phyloP scores from a whole-genome alignment of 2,797 vertebrate genomes.

The Schizopygopsis malacanthus region DNA sequence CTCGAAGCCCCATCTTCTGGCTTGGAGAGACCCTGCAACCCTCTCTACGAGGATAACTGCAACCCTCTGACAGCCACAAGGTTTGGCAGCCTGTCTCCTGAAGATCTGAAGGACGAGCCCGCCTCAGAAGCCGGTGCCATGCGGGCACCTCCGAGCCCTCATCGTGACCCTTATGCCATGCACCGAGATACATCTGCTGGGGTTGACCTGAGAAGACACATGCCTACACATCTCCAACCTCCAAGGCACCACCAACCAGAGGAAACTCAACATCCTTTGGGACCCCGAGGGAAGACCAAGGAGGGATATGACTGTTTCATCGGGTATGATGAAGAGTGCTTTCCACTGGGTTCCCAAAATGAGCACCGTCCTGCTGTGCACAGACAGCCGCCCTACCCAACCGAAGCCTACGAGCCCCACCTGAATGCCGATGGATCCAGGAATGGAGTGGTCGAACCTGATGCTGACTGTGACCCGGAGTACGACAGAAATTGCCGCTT shows the following conservation, averaged over 20 bases:
- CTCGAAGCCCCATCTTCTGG: slow-evolving; percentile 67
- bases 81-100: slow-evolving; percentile 63
- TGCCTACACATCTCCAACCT: slow-evolving; percentile 66
- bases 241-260: slow-evolving; percentile 62
- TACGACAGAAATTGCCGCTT: slow-evolving; percentile 80
- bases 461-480: slow-evolving; percentile 82
- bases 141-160: slow-evolving; percentile 61
- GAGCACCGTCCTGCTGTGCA: slow-evolving; percentile 66
- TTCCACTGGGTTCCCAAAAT: slow-evolving; percentile 63
- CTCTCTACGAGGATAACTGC: slow-evolving; percentile 78
- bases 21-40: slow-evolving; percentile 74
- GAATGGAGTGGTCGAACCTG: slow-evolving; percentile 76
- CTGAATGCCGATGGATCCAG: slow-evolving; percentile 72
- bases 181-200: slow-evolving; percentile 63
- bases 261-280: slow-evolving; percentile 73
- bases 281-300: slow-evolving; percentile 82
- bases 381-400: slow-evolving; percentile 62
- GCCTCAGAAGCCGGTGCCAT: slow-evolving; percentile 69
- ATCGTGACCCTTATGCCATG: slow-evolving; percentile 73
- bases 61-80: slow-evolving; percentile 78
- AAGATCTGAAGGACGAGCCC: slow-evolving; percentile 64
- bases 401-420: slow-evolving; percentile 78
- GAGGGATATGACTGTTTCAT: slow-evolving; percentile 84
- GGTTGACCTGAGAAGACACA: slow-evolving; percentile 52
- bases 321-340: slow-evolving; percentile 81